These are phyloP conservation scores for Folsomia manolachei DNA, from an alignment of 2,888 invertebrate species.

Conservation along the genomic window DNA sequence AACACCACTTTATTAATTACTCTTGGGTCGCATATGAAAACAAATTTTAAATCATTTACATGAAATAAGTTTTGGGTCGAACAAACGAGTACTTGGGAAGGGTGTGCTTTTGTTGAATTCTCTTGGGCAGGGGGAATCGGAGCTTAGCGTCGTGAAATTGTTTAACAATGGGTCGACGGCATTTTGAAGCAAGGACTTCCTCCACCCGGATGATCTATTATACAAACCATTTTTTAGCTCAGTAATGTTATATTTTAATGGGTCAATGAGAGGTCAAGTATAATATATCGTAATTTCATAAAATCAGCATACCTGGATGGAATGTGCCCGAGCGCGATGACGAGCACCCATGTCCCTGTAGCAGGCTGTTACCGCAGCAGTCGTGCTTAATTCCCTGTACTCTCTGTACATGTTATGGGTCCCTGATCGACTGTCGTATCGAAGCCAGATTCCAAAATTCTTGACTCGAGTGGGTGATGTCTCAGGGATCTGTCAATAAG, in stretches of 20 bases:
- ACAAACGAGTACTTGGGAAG: slow-evolving; percentile 80
- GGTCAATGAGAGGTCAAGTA: not conserved
- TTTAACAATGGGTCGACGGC: slow-evolving; percentile 90
- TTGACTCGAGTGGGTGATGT: slow-evolving; percentile 91
- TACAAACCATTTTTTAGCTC: not conserved
- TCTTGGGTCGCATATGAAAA: not conserved
- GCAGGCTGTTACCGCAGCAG: slow-evolving; percentile 95
- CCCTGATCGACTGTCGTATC: slow-evolving; percentile 97
- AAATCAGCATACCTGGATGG: slow-evolving; percentile 69
- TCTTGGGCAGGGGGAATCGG: slow-evolving; percentile 92
- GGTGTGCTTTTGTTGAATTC: slow-evolving; percentile 77
- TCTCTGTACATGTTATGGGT: slow-evolving; percentile 99
- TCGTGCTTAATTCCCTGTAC: slow-evolving; percentile 93
- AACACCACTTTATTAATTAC: slow-evolving; percentile 12
- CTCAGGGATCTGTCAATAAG: slow-evolving; percentile 67
- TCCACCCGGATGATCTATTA: slow-evolving; percentile 92
- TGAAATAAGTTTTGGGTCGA: slow-evolving; percentile 76
- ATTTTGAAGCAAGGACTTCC: slow-evolving; percentile 80
- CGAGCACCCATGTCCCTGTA: slow-evolving; percentile 98
- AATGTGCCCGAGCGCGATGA: slow-evolving; percentile 95
- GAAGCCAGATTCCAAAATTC: slow-evolving; percentile 99
- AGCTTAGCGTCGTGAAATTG: slow-evolving; percentile 98
- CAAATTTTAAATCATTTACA: slow-evolving; percentile 53
- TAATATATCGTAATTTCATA: not conserved
- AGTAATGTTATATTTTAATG: not conserved